Evolutionary conservation across 2,113 vertebrate species (phyloP), one percentile per base, ranked within the genome.

Genomic region (Casuarius casuarius): DNA sequence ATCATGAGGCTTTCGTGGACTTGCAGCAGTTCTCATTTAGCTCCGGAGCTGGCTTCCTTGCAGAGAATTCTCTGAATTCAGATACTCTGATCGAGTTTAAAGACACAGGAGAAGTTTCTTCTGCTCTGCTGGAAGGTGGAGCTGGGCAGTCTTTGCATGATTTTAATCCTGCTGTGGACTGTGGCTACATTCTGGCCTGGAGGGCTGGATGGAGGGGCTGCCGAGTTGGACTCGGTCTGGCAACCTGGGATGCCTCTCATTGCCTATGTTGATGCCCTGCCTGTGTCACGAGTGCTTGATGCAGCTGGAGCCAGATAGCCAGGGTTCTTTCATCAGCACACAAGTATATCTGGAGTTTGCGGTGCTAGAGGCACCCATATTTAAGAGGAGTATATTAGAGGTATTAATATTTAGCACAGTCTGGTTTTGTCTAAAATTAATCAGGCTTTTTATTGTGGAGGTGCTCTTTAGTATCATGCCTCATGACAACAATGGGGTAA

Each of bases 271-370:
- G 28, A 23, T 22, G 22, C 12, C 4, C 15, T 26, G 31, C 7
- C 48, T 0, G 0, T 8, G 26, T 29, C 44, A 5, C 23, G 58
- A 65, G 14, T 2, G 1, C 23, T 28, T 19, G n/a, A 7, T 49
- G 31, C 25, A n/a, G 9, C 33, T 16, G 33, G 46, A 76, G 40
- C 44, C 63, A 77, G 48, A 12, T 49, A 33, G 26, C 42, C 1
- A 0, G 7, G 56, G 65, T 54, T 14, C 75, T 73, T 77, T 71
- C 84, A 10, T 40, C 10, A 44, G 23, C 68, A 70, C 0, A 0
- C 51, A 14, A 35, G 5, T 56, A 3, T 63, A 26, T 21, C 19
- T 67, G 18, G 12, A 22, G 28, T 73, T 58, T 20, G 33, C 17
- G 7, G 31, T 79, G 58, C 63, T 46, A 25, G 15, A 66, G 12